Evolutionary conservation across 2,888 invertebrate genomes (phyloP).

Genomic region (Mactromeris polynyma): DNA sequence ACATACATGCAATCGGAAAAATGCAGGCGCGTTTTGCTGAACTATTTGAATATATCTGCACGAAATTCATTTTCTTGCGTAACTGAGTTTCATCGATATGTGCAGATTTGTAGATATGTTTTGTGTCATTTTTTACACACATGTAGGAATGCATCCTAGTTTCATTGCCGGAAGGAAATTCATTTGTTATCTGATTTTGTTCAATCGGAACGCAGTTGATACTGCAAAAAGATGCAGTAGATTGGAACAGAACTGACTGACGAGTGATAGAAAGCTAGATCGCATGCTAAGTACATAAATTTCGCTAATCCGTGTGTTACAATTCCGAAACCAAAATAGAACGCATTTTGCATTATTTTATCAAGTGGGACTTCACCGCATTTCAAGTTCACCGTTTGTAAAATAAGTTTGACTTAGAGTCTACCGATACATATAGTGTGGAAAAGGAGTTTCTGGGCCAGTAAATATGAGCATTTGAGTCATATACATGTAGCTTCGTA

Average conservation of each 20-base stretch:
- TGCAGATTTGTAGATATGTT: neutral
- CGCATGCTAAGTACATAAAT: neutral
- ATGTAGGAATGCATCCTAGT: neutral
- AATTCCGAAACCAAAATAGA: neutral
- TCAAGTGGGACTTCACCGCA: neutral
- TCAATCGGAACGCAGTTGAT: conserved; percentile 11
- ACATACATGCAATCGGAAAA: neutral
- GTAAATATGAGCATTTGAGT: too few species aligned
- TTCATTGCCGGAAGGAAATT: neutral
- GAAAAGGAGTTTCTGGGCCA: too few species aligned
- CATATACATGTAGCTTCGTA: too few species aligned
- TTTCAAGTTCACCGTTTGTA: neutral
- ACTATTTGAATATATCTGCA: neutral
- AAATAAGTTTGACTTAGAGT: too few species aligned
- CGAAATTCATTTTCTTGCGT: neutral
- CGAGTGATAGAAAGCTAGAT: neutral
- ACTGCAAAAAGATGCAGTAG: neutral
- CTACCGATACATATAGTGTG: too few species aligned
- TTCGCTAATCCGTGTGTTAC: neutral
- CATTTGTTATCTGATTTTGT: neutral
- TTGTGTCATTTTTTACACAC: conserved; percentile 13
- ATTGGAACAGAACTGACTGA: neutral
- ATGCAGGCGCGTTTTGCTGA: neutral
- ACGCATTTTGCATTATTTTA: neutral
- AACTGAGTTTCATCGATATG: neutral